phyloP scores from a whole-genome alignment of 1,140 invertebrate genomes.

The Ptiloglossa arizonensis region DNA sequence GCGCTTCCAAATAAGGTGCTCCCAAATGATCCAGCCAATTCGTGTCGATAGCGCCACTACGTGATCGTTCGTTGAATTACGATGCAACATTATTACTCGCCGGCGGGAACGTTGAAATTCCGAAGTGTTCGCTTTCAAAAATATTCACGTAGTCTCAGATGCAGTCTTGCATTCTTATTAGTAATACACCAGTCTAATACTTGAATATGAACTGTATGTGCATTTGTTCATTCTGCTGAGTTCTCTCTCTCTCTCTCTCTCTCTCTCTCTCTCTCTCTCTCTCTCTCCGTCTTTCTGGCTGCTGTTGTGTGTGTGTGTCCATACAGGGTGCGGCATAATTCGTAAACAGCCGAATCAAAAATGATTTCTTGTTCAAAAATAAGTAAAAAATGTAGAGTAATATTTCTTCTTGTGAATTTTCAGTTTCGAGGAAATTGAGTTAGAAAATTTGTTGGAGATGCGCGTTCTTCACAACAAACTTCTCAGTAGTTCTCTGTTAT shows the following conservation, averaged over 20 bases:
- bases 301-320: neutral
- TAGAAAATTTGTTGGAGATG: neutral
- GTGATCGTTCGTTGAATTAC: conserved; percentile 60
- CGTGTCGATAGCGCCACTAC: conserved; percentile 66
- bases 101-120: conserved; percentile 58
- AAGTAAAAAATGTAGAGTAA: neutral
- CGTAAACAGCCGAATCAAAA: neutral
- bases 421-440: neutral
- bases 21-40: conserved; percentile 62
- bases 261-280: too few relatives aligned
- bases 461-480: neutral
- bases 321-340: neutral
- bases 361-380: neutral
- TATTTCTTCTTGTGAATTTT: neutral
- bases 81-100: neutral
- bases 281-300: too few relatives aligned
- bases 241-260: too few relatives aligned
- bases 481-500: neutral
- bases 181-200: neutral
- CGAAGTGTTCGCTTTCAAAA: neutral
- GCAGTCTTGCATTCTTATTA: neutral
- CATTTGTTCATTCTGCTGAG: neutral
- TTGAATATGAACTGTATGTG: neutral
- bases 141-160: neutral
- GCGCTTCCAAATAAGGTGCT: conserved; percentile 80